Evolutionary conservation across 2,797 vertebrate species (phyloP), one percentile per base, ranked within the genome.

Genomic region (Chlorospingus flavigularis): DNA sequence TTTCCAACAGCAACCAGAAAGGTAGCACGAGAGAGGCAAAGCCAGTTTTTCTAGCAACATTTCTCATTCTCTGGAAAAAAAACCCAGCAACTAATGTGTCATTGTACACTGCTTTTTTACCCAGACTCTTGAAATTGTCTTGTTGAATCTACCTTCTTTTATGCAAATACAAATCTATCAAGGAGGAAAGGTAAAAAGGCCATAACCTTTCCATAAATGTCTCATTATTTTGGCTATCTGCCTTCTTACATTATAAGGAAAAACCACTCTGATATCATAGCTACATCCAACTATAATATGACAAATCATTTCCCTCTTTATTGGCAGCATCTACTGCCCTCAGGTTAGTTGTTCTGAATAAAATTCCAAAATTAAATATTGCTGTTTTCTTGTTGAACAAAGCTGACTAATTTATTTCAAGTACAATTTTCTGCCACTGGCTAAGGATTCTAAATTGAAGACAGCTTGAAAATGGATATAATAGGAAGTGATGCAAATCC

Each of bases 321-420:
- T 48, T 86, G 86, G 40, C 68, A 90, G 37, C 14, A 74, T 83
- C 43, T 73, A 60, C 37, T 88, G 58, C 82, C 72, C 63, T 74
- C 35, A 60, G 68, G 76, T 80, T 70, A 71, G 73, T 86, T 84
- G 61, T 42, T 91, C 80, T 81, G 80, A 91, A 65, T 75, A 62
- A 84, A 80, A 83, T 77, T 88, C 73, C 58, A 90, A 63, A 92
- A 92, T 84, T 84, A 86, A 75, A 57, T 84, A 92, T 31, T 86
- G 28, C 65, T 23, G 35, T 45, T 81, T 88, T 88, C 31, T 45
- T 86, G 47, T 39, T 71, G 48, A 92, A 74, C 33, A 91, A 87
- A 65, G n/a, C 62, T 68, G 88, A 81, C 37, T 89, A 91, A 95
- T 96, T 95, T 79, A 6, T 92, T 92, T 66, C 70, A 54, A 89